Evolutionary conservation across 2,113 vertebrate genomes (phyloP), one percentile per base, ranked within the genome.

Genomic region (Hemichromis elongatus): DNA sequence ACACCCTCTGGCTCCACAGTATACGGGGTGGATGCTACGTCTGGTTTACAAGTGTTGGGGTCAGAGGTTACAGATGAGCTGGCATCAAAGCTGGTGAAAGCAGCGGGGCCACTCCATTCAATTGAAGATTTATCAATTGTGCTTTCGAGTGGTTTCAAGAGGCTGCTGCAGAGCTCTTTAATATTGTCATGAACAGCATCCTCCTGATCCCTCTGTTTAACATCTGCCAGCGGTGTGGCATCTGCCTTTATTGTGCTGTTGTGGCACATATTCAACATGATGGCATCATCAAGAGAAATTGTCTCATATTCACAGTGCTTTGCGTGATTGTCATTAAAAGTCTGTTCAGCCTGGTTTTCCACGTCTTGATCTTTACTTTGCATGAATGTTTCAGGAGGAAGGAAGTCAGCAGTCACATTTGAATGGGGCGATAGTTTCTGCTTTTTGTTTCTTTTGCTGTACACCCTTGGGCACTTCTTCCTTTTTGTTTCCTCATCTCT

Each of bases 391-490:
- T 92, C 90, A 79, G 91, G 21, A 8, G 90, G 42, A 80, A 84
- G 37, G 81, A 56, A 91, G 14, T 90, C 93, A 77, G 89, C 86
- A 59, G 82, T 52, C 5, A 50, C 53, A 73, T 88, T 75, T 37
- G 92, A 77, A 85, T 89, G 5, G 0, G 93, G 63, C 0, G 81
- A 90, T 19, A 96, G 90, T 78, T 95, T 96, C 80, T 93, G 95
- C 84, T 94, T 97, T 95, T 97, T 96, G 86, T 95, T 95, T 83
- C 95, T 97, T 90, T 98, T 99, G 84, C 97, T 97, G 1, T 99
- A 99, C 33, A 99, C 98, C 5, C 97, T 95, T 0, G 95, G 96
- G 91, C 97, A 98, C 93, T 97, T 99, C 84, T 97, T 97, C 33
- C 95, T 95, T 73, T 96, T 96, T n/a, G 96, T 88, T 82, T 96